Evolutionary conservation across 2,113 vertebrate species (phyloP).

Genomic region (Piliocolobus tephrosceles): DNA sequence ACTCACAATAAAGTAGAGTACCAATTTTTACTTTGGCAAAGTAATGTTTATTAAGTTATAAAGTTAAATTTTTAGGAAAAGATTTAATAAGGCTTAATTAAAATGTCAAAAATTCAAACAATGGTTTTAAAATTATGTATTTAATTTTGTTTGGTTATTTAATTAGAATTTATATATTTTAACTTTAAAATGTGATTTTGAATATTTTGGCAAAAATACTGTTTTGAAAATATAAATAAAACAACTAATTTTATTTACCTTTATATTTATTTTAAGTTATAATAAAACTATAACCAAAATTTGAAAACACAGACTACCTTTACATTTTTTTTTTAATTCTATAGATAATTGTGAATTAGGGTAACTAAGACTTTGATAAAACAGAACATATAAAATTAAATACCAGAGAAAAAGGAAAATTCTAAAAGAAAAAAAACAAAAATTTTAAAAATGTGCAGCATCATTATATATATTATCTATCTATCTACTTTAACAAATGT

Average conservation of each 20-base stretch:
- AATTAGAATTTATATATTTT: not conserved
- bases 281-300: not conserved
- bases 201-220: not conserved
- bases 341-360: not conserved
- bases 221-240: not conserved
- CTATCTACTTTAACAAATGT: not conserved
- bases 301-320: not conserved
- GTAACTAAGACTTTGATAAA: not conserved
- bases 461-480: not conserved
- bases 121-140: not conserved
- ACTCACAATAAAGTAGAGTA: not conserved
- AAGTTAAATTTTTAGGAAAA: not conserved
- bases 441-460: not conserved
- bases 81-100: not conserved
- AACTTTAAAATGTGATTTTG: not conserved
- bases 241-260: not conserved
- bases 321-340: not conserved
- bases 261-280: not conserved
- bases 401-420: not conserved
- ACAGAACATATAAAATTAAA: not conserved
- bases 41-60: not conserved
- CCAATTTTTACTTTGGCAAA: not conserved
- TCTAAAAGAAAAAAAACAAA: not conserved
- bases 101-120: not conserved
- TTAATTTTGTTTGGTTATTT: not conserved